These are phyloP conservation scores for Otocyon megalotis DNA, from an alignment of 2,113 vertebrate species.

Conservation along the genomic window DNA sequence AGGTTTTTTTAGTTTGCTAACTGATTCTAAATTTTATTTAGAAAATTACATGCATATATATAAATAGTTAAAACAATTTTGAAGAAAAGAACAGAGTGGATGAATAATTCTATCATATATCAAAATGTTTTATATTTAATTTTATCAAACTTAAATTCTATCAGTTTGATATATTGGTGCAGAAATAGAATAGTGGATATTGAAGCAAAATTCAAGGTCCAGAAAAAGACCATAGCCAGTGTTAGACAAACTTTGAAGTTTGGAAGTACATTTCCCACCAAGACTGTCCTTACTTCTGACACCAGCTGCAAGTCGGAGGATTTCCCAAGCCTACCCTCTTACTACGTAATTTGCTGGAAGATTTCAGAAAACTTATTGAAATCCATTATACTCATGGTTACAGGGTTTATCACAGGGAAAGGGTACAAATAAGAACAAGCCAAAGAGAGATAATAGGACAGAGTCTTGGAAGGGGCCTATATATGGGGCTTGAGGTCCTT, in stretches of 20 bases:
- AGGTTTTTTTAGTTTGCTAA: not conserved
- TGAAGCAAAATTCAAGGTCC: not conserved
- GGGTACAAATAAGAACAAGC: not conserved
- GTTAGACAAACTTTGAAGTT: not conserved
- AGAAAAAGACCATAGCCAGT: not conserved
- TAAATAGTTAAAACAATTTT: not conserved
- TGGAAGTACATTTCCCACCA: not conserved
- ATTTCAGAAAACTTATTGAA: not conserved
- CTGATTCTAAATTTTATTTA: not conserved
- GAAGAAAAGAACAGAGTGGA: not conserved
- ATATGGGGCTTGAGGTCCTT: not conserved
- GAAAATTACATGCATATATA: not conserved
- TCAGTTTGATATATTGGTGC: not conserved
- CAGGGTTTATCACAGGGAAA: not conserved
- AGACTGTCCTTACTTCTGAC: not conserved
- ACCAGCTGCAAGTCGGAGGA: not conserved
- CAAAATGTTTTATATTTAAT: not conserved
- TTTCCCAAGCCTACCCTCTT: not conserved
- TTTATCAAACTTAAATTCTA: not conserved
- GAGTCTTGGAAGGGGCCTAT: not conserved
- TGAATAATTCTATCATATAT: not conserved
- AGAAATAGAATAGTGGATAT: not conserved
- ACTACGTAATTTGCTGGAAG: not conserved
- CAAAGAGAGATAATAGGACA: not conserved
- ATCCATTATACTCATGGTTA: not conserved